Evolutionary conservation across 2,113 vertebrate genomes (phyloP), one percentile per base, ranked within the genome.

Genomic region (Xyliphius kryptos): DNA sequence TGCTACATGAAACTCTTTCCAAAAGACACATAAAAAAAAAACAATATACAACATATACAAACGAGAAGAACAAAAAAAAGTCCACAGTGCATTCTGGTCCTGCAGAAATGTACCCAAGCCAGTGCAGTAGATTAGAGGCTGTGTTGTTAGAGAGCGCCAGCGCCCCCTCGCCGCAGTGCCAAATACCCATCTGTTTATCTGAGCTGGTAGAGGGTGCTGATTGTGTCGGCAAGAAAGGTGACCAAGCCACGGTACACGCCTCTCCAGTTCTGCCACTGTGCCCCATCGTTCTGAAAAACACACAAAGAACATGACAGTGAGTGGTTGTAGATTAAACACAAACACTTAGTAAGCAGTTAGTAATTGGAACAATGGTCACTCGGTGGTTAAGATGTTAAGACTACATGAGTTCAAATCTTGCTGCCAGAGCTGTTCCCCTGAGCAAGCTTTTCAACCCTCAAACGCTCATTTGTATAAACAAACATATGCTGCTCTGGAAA

Each of bases 181-280:
- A 38, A 55, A 36, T 11, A 16, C 55, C 63, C 72, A 77, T 16
- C 47, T 21, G 67, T 83, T 48, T 79, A 81, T 70, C 80, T 72
- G 77, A 68, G 44, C 47, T 74, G 74, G 62, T 86, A 82, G 26
- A 87, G 74, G 50, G 81, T 74, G 68, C 77, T 81, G 43, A 87
- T 74, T 1, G 80, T 77, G 68, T 86, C 82, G 7, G 76, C 63
- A 56, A 87, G 58, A 62, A 88, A 82, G 71, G 64, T 71, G 20
- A 86, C 14, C 40, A 88, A 61, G 19, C 76, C 81, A 12, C 70
- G 62, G 68, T 77, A 83, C 19, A 76, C 43, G 2, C 76, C 81
- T 60, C 79, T 76, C 80, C 77, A 83, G 77, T 80, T 68, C 63
- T 75, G 81, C 84, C 82, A 82, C n/a, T 58, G 74, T 16, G 72